Percentiles rank a stretch among this genome's conserved stretches.
Evolutionary conservation across 2,888 invertebrate genomes (phyloP).

Genomic region (Hedya salicella): DNA sequence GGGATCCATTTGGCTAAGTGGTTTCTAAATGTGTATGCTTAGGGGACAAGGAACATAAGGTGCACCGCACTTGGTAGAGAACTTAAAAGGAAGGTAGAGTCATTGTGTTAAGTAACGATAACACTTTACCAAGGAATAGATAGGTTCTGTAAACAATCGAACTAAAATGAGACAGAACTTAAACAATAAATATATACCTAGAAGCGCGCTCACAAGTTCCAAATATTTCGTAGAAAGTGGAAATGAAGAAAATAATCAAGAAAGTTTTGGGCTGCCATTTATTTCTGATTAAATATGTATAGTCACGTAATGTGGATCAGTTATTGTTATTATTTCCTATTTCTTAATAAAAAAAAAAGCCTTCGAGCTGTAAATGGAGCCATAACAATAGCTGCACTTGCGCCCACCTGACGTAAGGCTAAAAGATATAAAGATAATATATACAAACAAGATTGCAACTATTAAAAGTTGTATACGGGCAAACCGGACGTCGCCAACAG

Average conservation of each 20-base stretch:
- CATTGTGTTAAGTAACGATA: constrained; percentile 29
- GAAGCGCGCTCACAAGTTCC: no score
- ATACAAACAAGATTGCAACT: constrained; percentile 48
- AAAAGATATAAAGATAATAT: constrained; percentile 34
- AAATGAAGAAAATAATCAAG: neutral
- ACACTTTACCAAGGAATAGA: neutral
- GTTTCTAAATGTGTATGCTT: constrained; percentile 42
- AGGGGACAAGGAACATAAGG: constrained; percentile 29
- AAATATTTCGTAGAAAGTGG: neutral
- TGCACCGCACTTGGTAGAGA: constrained; percentile 11
- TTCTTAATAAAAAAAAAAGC: constrained; percentile 27
- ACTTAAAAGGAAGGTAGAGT: constrained; percentile 17
- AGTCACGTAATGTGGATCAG: constrained; percentile 15
- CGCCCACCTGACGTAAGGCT: constrained; percentile 16
- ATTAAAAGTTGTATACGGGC: constrained; percentile 28
- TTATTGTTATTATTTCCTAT: constrained; percentile 12
- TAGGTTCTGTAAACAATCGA: neutral
- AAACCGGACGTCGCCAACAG: constrained; percentile 31
- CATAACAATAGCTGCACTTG: constrained; percentile 31
- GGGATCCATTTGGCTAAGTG: constrained; percentile 38
- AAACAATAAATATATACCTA: neutral
- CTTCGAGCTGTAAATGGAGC: constrained; percentile 23
- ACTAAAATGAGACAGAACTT: no score
- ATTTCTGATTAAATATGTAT: neutral
- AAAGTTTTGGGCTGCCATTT: no score